Evolutionary conservation across 2,797 vertebrate species (phyloP), one percentile per base, ranked within the genome.

Genomic region (Neosalanx taihuensis): DNA sequence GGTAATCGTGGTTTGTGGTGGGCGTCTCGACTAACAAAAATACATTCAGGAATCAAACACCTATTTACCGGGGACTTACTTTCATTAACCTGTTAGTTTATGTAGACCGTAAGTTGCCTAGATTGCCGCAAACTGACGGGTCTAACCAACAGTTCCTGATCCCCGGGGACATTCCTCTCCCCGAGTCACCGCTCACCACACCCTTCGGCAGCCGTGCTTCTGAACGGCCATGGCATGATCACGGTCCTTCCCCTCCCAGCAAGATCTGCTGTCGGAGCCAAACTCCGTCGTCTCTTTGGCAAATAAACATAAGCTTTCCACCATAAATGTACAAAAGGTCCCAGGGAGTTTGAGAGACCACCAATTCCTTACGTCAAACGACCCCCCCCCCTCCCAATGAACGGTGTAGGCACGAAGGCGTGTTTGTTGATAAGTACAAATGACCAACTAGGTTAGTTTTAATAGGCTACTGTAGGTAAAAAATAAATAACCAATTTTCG

Each of bases 151-250:
- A 74, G 71, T 65, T 1, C 71, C 74, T 37, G 71, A 75, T 72
- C 66, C 66, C 83, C 67, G 76, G 81, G 77, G 82, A 89, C 76
- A 86, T 87, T 86, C 80, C 82, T 84, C 66, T 78, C 70, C 73
- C 69, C 1, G 17, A 83, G 79, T 65, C 78, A 88, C 88, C 89
- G 89, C 90, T 65, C 78, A 88, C 88, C 89, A 89, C 90, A 88
- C 90, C 88, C 88, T 89, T 87, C 81, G 5, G 77, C 4, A 60
- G 58, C 58, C 23, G 20, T 26, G 58, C 29, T 60, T 60, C 58
- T 60, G 20, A 26, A 26, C 58, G 58, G 9, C 58, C 20, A 12
- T 26, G 9, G 20, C 20, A 12, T 29, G 23, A 20, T 59, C 23
- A 9, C 57, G 29, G 58, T 26, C 58, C 26, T 26, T 26, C 10